These are phyloP conservation scores for Anorthoa munda DNA, from an alignment of 2,888 invertebrate species.

Conservation along the genomic window DNA sequence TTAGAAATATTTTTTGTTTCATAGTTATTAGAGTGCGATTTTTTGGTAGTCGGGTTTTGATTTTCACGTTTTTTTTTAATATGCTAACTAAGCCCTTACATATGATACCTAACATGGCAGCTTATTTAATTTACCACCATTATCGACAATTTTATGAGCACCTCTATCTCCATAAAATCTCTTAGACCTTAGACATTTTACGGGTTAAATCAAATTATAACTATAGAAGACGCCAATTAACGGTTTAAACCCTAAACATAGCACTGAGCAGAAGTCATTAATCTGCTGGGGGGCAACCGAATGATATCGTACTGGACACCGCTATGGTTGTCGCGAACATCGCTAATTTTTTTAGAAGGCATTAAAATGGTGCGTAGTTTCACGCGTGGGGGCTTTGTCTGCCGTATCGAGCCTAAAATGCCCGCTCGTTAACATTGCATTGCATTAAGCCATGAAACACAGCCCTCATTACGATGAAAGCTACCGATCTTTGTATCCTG, in stretches of 20 bases:
- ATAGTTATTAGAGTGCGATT: too few relatives aligned
- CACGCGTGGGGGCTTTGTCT: constrained; percentile 54
- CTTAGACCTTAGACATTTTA: too few relatives aligned
- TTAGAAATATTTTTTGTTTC: too few relatives aligned
- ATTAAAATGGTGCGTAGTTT: constrained; percentile 62
- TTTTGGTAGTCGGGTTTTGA: too few relatives aligned
- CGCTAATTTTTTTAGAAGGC: constrained; percentile 58
- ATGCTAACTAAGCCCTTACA: too few relatives aligned
- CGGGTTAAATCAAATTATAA: too few relatives aligned
- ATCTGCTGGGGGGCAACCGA: constrained; percentile 3
- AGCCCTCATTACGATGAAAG: constrained; percentile 67
- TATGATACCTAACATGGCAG: too few relatives aligned
- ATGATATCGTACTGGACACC: constrained; percentile 16
- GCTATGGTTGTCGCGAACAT: constrained; percentile 33
- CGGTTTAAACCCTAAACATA: neutral
- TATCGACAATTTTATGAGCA: too few relatives aligned
- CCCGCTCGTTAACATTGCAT: constrained; percentile 75
- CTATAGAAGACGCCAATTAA: too few relatives aligned
- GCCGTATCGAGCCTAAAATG: constrained; percentile 68
- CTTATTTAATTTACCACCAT: too few relatives aligned
- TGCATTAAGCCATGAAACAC: constrained; percentile 73
- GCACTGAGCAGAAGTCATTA: constrained; percentile 9
- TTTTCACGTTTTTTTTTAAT: too few relatives aligned
- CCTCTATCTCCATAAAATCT: too few relatives aligned
- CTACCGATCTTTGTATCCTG: constrained; percentile 65